phyloP scores from a whole-genome alignment of 2,888 invertebrate genomes.

The Hirtodrosophila duncani region DNA sequence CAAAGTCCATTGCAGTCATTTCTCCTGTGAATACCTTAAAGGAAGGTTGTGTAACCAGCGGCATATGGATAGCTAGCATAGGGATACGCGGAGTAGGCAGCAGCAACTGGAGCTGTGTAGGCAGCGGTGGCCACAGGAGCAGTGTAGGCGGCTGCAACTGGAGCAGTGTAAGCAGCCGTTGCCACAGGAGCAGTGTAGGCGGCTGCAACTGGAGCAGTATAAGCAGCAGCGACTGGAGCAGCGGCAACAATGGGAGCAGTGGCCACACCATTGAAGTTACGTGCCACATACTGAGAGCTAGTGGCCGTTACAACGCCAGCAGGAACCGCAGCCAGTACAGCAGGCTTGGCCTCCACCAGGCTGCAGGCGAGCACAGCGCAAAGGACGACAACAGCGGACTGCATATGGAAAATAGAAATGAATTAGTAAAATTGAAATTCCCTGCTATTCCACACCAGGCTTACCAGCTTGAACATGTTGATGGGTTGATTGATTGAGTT shows the following conservation, averaged over 20 bases:
- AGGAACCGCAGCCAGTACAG: constrained; percentile 67
- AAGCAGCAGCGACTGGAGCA: constrained; percentile 64
- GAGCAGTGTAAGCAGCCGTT: constrained; percentile 59
- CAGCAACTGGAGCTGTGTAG: constrained; percentile 60
- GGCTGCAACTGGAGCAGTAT: constrained; percentile 36
- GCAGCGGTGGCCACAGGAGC: constrained; percentile 45
- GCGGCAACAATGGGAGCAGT: constrained; percentile 56
- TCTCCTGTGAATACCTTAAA: constrained; percentile 34
- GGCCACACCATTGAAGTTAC: constrained; percentile 80
- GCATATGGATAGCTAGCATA: constrained; percentile 42
- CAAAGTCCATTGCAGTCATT: background rate
- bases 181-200: constrained; percentile 51
- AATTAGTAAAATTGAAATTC: background rate
- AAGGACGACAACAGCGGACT: constrained; percentile 78
- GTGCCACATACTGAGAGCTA: constrained; percentile 81
- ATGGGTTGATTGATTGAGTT: constrained; percentile 39
- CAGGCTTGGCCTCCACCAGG: constrained; percentile 79
- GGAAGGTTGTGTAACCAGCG: constrained; percentile 61
- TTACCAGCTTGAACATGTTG: constrained; percentile 75
- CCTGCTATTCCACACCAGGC: constrained; percentile 44
- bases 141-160: constrained; percentile 58
- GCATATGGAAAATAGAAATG: constrained; percentile 4
- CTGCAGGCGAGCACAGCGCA: constrained; percentile 77
- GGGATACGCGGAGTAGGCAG: constrained; percentile 49
- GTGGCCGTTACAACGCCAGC: constrained; percentile 79